Conservation (phyloP, 2,888 invertebrate species). For the Prosapia bicincta region DNA sequence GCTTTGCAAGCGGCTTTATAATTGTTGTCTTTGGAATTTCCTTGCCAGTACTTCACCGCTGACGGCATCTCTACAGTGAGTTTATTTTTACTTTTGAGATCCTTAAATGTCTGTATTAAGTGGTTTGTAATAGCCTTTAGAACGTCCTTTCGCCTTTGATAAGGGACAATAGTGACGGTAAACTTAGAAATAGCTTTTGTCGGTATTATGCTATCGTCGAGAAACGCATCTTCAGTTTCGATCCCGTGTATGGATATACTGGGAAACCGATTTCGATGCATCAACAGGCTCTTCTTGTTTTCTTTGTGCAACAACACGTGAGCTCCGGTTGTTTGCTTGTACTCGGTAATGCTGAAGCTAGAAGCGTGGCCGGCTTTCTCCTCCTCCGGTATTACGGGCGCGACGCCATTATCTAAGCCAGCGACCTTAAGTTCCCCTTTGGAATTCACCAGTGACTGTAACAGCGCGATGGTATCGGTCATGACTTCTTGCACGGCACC, state of each 20-base stretch:
- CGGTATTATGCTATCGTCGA: conserved; percentile 4
- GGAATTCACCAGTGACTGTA: conserved; percentile 77
- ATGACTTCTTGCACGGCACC: conserved; percentile 63
- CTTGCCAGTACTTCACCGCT: conserved; percentile 7
- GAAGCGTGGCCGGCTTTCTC: conserved; percentile 50
- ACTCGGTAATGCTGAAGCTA: conserved; percentile 53
- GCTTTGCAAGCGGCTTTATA: conserved; percentile 13
- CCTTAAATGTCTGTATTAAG: background rate
- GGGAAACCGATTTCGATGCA: conserved; percentile 17
- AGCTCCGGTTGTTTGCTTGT: conserved; percentile 9
- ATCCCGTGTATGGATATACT: conserved; percentile 15
- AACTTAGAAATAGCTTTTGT: conserved; percentile 3
- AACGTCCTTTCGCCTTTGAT: conserved; percentile 2
- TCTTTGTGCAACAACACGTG: conserved; percentile 19
- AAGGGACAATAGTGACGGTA: conserved; percentile 14
- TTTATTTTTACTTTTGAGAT: conserved; percentile 8
- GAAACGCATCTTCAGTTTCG: background rate
- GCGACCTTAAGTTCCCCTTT: conserved; percentile 81
- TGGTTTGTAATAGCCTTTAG: background rate
- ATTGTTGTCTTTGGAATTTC: conserved; percentile 6
- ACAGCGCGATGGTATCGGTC: conserved; percentile 81
- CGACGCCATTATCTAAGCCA: conserved; percentile 71
- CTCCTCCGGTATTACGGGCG: conserved; percentile 48
- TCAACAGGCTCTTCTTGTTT: conserved; percentile 21
- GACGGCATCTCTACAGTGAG: conserved; percentile 7